Conservation (phyloP, 1,140 invertebrate genomes). For the Orius insidiosus region DNA sequence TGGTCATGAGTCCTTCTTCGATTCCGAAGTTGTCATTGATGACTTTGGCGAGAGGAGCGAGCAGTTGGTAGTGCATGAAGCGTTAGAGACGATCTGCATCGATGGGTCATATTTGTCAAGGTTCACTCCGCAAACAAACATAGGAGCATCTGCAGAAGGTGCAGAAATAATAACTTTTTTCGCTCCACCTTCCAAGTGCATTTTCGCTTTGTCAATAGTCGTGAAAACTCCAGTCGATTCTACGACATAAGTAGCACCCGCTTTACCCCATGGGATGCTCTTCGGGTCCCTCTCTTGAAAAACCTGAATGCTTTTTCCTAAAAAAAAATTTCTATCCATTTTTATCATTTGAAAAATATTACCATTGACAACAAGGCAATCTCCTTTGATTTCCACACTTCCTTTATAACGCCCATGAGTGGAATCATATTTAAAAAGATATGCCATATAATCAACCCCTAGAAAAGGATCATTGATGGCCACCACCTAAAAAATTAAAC, state of each 20-base stretch:
- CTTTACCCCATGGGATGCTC: constrained; percentile 72
- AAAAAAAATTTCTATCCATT: no score
- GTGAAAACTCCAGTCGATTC: constrained; percentile 97
- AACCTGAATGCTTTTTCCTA: constrained; percentile 60
- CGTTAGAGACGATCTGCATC: constrained; percentile 79
- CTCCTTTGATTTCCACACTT: constrained; percentile 56
- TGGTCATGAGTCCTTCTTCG: constrained; percentile 95
- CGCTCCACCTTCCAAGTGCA: constrained; percentile 75
- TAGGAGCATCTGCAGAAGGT: constrained; percentile 95
- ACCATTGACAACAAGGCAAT: constrained; percentile 66
- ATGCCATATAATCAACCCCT: constrained; percentile 92
- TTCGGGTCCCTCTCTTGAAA: constrained; percentile 72
- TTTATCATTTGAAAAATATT: no score
- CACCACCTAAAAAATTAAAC: constrained; percentile 30
- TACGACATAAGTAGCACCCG: constrained; percentile 84
- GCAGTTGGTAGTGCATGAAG: constrained; percentile 98
- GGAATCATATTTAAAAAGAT: constrained; percentile 97
- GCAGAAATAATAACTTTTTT: constrained; percentile 98
- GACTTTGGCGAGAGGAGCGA: constrained; percentile 95
- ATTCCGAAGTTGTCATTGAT: constrained; percentile 85
- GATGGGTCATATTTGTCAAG: constrained; percentile 67
- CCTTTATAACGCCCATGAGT: constrained; percentile 87
- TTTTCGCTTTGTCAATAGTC: constrained; percentile 77
- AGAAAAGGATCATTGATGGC: constrained; percentile 94
- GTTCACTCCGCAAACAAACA: constrained; percentile 96